Percentiles rank a stretch among this genome's conserved stretches.
phyloP scores from a whole-genome alignment of 2,888 invertebrate genomes.

The Esperia sulphurella region DNA sequence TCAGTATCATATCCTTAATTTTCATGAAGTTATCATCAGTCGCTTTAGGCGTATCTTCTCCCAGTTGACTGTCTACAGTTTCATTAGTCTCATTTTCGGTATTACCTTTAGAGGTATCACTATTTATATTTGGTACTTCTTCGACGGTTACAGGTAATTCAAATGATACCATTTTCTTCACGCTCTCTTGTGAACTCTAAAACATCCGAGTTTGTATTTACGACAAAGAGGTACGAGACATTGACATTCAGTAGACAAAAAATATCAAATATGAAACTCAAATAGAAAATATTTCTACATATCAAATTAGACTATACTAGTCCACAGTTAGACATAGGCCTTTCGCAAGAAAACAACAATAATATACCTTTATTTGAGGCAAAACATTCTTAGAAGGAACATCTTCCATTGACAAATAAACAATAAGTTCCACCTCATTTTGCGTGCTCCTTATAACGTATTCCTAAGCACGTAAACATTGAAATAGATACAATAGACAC shows the following conservation, averaged over 20 bases:
- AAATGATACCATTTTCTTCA: slow-evolving; percentile 45
- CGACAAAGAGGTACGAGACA: too few species aligned
- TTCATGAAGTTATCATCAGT: slow-evolving; percentile 43
- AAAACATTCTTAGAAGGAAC: neutral
- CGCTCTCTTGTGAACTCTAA: slow-evolving; percentile 33
- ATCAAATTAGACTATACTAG: too few species aligned
- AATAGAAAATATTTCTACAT: too few species aligned
- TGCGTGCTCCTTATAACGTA: slow-evolving; percentile 5
- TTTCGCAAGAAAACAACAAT: too few species aligned
- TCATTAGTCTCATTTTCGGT: slow-evolving; percentile 25
- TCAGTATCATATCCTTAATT: slow-evolving; percentile 53
- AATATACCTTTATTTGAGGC: slow-evolving; percentile 1
- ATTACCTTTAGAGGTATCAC: slow-evolving; percentile 11
- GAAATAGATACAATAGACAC: neutral
- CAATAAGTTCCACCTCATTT: slow-evolving; percentile 17
- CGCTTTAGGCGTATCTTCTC: slow-evolving; percentile 25
- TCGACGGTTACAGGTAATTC: slow-evolving; percentile 29
- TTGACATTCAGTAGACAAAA: too few species aligned
- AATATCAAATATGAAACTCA: too few species aligned
- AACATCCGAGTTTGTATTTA: neutral
- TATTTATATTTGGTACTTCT: slow-evolving; percentile 11
- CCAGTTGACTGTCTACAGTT: slow-evolving; percentile 31
- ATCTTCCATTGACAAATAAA: slow-evolving; percentile 15
- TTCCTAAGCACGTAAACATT: neutral
- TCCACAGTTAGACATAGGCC: too few species aligned